Evolutionary conservation across 2,888 invertebrate species (phyloP).

Genomic region (Nymphalis c-album): DNA sequence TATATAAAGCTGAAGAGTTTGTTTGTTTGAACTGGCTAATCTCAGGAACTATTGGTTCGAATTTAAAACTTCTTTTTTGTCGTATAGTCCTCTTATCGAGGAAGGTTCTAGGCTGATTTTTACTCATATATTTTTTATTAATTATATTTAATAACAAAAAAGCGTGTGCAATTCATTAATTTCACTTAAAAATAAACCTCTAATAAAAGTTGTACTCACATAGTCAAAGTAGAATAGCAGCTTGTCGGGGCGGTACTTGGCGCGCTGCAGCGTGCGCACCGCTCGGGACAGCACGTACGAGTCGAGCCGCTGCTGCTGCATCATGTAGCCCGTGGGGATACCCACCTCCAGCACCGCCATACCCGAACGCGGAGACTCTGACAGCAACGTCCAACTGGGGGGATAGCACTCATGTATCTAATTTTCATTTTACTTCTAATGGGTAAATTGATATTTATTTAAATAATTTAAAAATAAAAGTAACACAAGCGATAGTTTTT

Average conservation of each 20-base stretch:
- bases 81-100: too few species aligned
- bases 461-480: too few species aligned
- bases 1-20: too few species aligned
- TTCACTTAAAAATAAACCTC: too few species aligned
- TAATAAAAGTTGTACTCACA: conserved; percentile 82
- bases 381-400: conserved; percentile 87
- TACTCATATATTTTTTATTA: too few species aligned
- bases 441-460: too few species aligned
- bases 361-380: conserved; percentile 92
- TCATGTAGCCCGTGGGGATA: conserved; percentile 94
- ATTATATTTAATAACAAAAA: too few species aligned
- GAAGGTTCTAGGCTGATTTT: too few species aligned
- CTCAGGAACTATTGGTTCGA: too few species aligned
- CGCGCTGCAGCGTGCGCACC: conserved; percentile 91
- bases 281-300: conserved; percentile 89
- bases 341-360: conserved; percentile 93
- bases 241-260: conserved; percentile 90
- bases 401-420: neutral
- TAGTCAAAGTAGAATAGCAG: conserved; percentile 96
- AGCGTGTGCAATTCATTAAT: too few species aligned
- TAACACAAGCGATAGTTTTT: neutral
- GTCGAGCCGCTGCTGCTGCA: conserved; percentile 94
- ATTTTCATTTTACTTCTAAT: neutral
- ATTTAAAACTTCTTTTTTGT: too few species aligned
- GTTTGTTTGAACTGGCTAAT: too few species aligned